Percentiles rank a stretch among this genome's conserved stretches.
Conservation (phyloP, 1,140 invertebrate genomes). For the Drosophila mojavensis region DNA sequence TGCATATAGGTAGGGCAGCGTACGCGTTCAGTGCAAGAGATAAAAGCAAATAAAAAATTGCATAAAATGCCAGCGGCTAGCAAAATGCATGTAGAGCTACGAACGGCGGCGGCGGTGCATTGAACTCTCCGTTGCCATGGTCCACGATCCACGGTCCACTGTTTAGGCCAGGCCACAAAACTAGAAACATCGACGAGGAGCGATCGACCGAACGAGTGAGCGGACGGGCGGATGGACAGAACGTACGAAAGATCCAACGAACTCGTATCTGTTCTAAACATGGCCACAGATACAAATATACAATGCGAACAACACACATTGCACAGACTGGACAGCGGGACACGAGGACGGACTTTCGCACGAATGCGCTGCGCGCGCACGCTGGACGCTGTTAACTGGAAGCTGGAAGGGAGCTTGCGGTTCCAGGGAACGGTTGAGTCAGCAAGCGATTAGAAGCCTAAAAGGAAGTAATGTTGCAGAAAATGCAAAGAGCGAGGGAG, state of each 20-base stretch:
- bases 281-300: constrained; percentile 51
- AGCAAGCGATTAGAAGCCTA: constrained; percentile 81
- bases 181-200: constrained; percentile 61
- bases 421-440: constrained; percentile 60
- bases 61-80: constrained; percentile 75
- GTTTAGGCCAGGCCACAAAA: constrained; percentile 64
- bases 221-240: background rate
- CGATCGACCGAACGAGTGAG: background rate
- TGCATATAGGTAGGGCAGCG: constrained; percentile 28
- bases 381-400: constrained; percentile 1
- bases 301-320: constrained; percentile 42
- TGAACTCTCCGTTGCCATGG: constrained; percentile 67
- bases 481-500: constrained; percentile 61
- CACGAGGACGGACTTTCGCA: constrained; percentile 69
- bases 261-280: constrained; percentile 58
- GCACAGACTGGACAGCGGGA: constrained; percentile 44
- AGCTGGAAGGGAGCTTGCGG: constrained; percentile 11
- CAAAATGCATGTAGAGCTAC: constrained; percentile 64
- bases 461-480: constrained; percentile 84
- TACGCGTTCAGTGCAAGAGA: constrained; percentile 59
- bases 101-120: constrained; percentile 62
- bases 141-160: constrained; percentile 51
- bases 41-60: constrained; percentile 79
- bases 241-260: constrained; percentile 17
- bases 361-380: constrained; percentile 58